Percentiles rank a stretch among this genome's conserved stretches.
Conservation (phyloP, 2,888 invertebrate genomes). For the Melanophora roralis region DNA sequence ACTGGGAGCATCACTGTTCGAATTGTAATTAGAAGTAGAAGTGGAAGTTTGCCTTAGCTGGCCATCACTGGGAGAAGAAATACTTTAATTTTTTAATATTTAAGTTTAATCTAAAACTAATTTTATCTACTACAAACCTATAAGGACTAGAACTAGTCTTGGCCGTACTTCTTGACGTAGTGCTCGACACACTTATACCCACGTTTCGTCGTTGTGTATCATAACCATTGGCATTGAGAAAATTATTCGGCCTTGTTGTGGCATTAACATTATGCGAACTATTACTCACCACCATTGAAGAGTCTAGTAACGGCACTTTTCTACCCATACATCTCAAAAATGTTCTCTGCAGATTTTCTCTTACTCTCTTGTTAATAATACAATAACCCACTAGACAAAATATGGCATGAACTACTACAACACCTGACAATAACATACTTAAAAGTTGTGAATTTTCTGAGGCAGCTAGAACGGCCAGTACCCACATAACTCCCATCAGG, state of each 20-base stretch:
- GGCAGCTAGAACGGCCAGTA: constrained; percentile 87
- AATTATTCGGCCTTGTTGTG: constrained; percentile 71
- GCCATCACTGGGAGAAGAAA: constrained; percentile 81
- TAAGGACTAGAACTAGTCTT: constrained; percentile 97
- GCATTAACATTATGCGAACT: constrained; percentile 87
- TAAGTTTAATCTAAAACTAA: not conserved
- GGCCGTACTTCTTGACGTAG: constrained; percentile 94
- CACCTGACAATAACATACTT: constrained; percentile 86
- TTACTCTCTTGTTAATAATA: constrained; percentile 89
- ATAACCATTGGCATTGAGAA: constrained; percentile 75
- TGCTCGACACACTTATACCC: constrained; percentile 96
- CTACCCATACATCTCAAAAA: constrained; percentile 87
- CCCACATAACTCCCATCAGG: constrained; percentile 90
- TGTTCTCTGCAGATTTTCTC: constrained; percentile 81
- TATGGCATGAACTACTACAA: constrained; percentile 87
- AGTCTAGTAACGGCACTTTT: constrained; percentile 88
- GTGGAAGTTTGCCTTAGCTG: constrained; percentile 90
- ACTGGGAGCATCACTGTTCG: constrained; percentile 86
- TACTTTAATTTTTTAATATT: constrained; percentile 50
- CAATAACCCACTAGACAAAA: constrained; percentile 92
- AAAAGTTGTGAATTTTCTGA: constrained; percentile 85
- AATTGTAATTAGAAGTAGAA: constrained; percentile 92
- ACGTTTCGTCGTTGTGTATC: constrained; percentile 85
- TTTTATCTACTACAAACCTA: constrained; percentile 78
- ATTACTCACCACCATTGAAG: constrained; percentile 84